These are phyloP conservation scores for Ophiodon elongatus DNA, from an alignment of 2,113 vertebrate species.

Conservation along the genomic window DNA sequence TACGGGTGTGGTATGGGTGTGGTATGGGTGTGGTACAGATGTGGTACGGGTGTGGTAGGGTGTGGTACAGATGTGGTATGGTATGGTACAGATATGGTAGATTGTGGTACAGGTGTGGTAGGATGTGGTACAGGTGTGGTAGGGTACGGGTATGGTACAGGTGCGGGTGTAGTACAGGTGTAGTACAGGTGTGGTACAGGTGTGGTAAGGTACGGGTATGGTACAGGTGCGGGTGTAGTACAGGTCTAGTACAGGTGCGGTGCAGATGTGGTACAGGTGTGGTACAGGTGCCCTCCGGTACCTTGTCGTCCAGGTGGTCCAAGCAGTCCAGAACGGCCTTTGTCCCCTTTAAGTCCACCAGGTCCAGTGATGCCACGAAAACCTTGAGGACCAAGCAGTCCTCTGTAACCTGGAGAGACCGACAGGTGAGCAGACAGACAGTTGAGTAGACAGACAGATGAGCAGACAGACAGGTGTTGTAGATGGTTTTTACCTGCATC, in stretches of 20 bases:
- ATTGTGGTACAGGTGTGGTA: too few species aligned
- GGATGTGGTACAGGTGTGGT: too few species aligned
- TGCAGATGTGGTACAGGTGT: too few species aligned
- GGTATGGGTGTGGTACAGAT: too few species aligned
- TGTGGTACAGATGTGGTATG: too few species aligned
- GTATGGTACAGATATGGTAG: too few species aligned
- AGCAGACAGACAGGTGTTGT: neutral
- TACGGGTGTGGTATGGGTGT: neutral
- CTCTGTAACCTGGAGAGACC: conserved; percentile 50
- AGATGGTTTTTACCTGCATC: conserved; percentile 62
- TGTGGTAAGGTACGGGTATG: neutral
- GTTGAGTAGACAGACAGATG: neutral
- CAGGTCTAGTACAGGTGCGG: neutral
- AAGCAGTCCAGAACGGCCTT: conserved; percentile 62
- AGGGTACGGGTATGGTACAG: neutral
- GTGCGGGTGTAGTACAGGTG: too few species aligned
- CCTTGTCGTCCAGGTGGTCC: conserved; percentile 70
- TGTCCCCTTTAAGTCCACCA: conserved; percentile 76
- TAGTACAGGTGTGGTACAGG: too few species aligned
- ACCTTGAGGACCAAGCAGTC: conserved; percentile 65
- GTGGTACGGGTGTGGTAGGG: neutral
- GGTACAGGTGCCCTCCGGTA: conserved; percentile 19
- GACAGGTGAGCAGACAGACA: neutral
- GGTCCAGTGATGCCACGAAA: conserved; percentile 67
- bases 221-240: neutral